A percentile compares a stretch with the other conserved stretches of the same genome.
These are phyloP conservation scores for Sinelater perroti DNA, from an alignment of 2,888 invertebrate genomes.

Conservation along the genomic window DNA sequence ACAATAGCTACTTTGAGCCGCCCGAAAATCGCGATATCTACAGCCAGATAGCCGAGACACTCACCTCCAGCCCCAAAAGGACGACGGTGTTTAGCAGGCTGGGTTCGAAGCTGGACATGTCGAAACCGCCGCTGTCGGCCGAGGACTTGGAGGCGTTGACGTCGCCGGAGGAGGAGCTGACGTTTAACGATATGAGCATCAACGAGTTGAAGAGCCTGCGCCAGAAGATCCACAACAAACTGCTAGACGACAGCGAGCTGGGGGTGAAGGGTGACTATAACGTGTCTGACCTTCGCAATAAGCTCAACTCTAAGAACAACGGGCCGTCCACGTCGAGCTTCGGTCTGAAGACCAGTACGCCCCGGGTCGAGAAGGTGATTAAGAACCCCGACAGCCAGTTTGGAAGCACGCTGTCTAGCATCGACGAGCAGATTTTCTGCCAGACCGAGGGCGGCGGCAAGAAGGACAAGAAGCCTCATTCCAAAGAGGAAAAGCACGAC, in stretches of 20 bases:
- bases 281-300: constrained; percentile 19
- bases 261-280: too few species aligned
- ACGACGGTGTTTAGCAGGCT: constrained; percentile 36
- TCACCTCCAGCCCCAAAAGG: constrained; percentile 32
- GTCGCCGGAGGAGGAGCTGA: constrained; percentile 4
- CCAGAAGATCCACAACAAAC: neutral
- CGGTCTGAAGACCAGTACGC: constrained; percentile 21
- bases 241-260: neutral
- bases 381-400: constrained; percentile 40
- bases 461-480: constrained; percentile 21
- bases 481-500: constrained; percentile 3
- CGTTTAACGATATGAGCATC: too few species aligned
- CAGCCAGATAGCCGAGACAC: constrained; percentile 49
- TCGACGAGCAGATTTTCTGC: constrained; percentile 47
- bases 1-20: too few species aligned
- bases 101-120: constrained; percentile 46
- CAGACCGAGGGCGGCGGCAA: constrained; percentile 26
- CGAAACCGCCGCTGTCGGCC: constrained; percentile 55
- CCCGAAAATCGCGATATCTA: constrained; percentile 53
- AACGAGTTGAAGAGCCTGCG: too few species aligned
- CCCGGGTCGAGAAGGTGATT: constrained; percentile 22
- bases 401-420: constrained; percentile 46
- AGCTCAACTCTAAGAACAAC: too few species aligned
- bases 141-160: constrained; percentile 51
- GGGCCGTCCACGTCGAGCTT: constrained; percentile 50